phyloP scores from a whole-genome alignment of 2,888 invertebrate genomes.

The Nebria brevicollis region DNA sequence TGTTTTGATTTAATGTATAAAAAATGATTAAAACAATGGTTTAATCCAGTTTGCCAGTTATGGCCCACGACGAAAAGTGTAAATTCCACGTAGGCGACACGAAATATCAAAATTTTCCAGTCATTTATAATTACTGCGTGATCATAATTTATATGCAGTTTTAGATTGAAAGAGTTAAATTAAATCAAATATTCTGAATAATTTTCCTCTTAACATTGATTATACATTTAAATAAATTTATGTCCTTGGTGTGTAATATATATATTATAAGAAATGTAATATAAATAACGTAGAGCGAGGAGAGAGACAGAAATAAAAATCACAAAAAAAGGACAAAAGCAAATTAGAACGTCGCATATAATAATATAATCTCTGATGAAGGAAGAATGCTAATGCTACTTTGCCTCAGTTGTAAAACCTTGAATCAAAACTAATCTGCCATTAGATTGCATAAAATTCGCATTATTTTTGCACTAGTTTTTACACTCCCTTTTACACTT shows the following conservation, averaged over 20 bases:
- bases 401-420: slow-evolving; percentile 27
- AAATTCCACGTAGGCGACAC: background rate
- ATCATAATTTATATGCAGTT: background rate
- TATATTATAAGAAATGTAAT: slow-evolving; percentile 17
- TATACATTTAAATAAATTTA: background rate
- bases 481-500: slow-evolving; percentile 24
- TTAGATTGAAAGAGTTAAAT: background rate
- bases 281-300: slow-evolving; percentile 3
- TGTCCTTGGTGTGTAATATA: background rate
- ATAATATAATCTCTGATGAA: slow-evolving; percentile 26
- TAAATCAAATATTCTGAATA: background rate
- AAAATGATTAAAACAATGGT: background rate
- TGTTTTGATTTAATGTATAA: background rate
- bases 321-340: slow-evolving; percentile 15
- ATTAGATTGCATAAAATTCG: slow-evolving; percentile 33
- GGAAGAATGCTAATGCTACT: slow-evolving; percentile 22
- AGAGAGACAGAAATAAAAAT: slow-evolving; percentile 15
- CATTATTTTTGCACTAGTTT: slow-evolving; percentile 23
- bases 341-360: slow-evolving; percentile 31
- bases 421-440: slow-evolving; percentile 29
- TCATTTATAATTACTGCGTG: background rate
- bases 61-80: background rate
- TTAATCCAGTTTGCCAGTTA: background rate
- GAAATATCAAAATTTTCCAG: too few species aligned
- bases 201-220: background rate